Conservation (phyloP, 2,888 invertebrate species). For the Thysanoteuthis rhombus region DNA sequence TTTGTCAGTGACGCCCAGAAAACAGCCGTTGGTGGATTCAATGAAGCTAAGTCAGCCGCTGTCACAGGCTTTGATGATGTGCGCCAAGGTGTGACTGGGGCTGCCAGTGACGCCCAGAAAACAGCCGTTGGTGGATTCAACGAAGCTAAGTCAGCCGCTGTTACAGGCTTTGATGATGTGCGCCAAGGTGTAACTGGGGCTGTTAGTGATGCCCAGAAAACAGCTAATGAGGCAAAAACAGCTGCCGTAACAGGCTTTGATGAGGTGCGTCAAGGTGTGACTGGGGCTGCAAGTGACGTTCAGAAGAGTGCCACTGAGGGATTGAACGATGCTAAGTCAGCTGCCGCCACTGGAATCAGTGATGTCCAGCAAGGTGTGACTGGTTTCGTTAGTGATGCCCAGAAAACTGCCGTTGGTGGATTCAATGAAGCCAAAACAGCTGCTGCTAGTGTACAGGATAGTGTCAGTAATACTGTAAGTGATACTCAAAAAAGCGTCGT, state of each 20-base stretch:
- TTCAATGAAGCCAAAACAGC: not conserved
- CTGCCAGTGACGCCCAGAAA: not conserved
- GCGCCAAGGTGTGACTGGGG: not conserved
- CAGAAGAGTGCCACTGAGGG: not conserved
- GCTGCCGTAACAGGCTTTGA: not conserved
- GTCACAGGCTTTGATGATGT: not conserved
- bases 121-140: not conserved
- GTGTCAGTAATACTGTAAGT: not conserved
- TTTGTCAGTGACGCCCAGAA: not conserved
- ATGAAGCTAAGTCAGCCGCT: not conserved
- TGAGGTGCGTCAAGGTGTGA: not conserved
- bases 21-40: not conserved
- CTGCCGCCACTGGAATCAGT: not conserved
- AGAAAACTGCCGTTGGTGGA: not conserved
- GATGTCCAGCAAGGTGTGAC: not conserved
- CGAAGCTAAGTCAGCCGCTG: not conserved
- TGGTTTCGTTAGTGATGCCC: not conserved
- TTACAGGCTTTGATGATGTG: not conserved
- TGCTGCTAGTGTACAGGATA: not conserved
- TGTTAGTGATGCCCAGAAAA: not conserved
- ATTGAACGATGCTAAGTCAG: not conserved
- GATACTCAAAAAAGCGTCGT: constrained; percentile 16
- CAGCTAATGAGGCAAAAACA: not conserved
- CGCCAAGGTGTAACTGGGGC: not conserved
- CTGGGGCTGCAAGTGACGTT: not conserved